Percentiles rank a stretch among this genome's conserved stretches.
phyloP scores from a whole-genome alignment of 2,797 vertebrate genomes.

The Strix occidentalis region DNA sequence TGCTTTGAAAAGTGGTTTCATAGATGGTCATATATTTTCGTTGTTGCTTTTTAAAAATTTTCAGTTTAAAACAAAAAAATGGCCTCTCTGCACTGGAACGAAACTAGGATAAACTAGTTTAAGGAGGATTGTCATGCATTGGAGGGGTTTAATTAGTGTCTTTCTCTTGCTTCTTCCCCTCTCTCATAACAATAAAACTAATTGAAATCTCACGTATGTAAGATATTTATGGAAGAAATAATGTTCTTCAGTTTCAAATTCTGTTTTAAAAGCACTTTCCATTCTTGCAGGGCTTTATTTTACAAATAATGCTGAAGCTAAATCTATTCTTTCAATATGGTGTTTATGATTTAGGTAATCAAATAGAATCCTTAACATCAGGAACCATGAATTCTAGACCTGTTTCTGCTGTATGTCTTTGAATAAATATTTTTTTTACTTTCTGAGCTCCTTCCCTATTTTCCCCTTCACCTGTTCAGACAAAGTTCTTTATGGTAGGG shows the following conservation, averaged over 20 bases:
- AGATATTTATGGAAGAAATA: not conserved
- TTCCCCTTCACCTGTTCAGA: not conserved
- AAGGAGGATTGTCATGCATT: not conserved
- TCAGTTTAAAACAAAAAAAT: not conserved
- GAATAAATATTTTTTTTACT: not conserved
- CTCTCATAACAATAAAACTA: conserved; percentile 18
- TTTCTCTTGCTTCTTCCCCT: not conserved
- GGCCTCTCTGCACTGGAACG: not conserved
- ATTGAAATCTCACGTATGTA: not conserved
- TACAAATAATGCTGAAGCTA: not conserved
- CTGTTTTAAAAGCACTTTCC: not conserved
- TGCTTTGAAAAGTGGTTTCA: not conserved
- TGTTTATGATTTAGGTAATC: not conserved
- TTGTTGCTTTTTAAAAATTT: not conserved
- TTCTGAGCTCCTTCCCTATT: not conserved
- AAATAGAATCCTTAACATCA: not conserved
- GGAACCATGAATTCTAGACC: not conserved
- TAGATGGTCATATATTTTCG: not conserved
- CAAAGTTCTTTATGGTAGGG: not conserved
- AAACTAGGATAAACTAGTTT: not conserved
- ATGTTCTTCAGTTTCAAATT: not conserved
- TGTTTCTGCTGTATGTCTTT: not conserved
- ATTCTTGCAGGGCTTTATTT: not conserved
- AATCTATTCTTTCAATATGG: not conserved
- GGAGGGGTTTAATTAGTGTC: not conserved